phyloP scores from a whole-genome alignment of 2,888 invertebrate species.

The Zygogramma bicolorata region DNA sequence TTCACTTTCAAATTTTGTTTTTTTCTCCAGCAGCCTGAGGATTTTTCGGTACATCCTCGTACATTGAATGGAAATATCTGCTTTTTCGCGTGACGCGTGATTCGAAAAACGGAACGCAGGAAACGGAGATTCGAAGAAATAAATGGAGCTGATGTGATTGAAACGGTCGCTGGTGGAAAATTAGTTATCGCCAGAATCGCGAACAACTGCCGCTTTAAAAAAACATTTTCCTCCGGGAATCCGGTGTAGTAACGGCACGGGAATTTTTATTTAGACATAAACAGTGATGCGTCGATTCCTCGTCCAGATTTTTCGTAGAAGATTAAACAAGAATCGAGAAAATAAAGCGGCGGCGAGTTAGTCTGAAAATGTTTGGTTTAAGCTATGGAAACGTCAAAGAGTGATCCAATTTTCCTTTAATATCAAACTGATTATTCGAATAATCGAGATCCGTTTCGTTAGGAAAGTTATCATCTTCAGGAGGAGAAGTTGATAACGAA shows the following conservation, averaged over 20 bases:
- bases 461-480: too few relatives aligned
- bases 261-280: background rate
- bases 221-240: background rate
- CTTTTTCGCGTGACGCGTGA: background rate
- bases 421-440: too few relatives aligned
- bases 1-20: too few relatives aligned
- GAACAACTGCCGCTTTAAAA: background rate
- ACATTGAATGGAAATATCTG: constrained; percentile 9
- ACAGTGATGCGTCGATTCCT: background rate
- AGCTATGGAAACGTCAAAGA: too few relatives aligned
- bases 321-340: background rate
- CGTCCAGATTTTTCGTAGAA: background rate
- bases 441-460: too few relatives aligned
- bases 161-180: background rate
- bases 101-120: background rate
- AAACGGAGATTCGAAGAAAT: constrained; percentile 1
- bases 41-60: too few relatives aligned
- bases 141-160: constrained; percentile 7
- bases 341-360: too few relatives aligned
- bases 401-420: too few relatives aligned
- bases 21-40: too few relatives aligned
- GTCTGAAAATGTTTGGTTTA: too few relatives aligned
- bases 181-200: constrained; percentile 3
- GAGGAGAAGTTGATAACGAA: too few relatives aligned
- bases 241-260: background rate